phyloP scores from a whole-genome alignment of 2,113 vertebrate genomes.

The Mionectes macconnelli region DNA sequence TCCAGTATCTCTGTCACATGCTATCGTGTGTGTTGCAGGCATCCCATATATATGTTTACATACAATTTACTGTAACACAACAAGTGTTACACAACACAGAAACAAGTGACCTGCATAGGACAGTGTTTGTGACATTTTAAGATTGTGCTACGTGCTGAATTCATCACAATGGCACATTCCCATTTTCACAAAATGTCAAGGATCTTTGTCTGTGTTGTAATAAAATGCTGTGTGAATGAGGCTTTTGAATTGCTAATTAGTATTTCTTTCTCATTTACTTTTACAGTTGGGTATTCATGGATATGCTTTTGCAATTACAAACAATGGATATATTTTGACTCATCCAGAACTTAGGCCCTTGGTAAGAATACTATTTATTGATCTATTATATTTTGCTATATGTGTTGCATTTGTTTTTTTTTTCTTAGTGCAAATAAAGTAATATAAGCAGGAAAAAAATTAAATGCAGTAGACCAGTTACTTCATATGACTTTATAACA shows the following conservation, averaged over 20 bases:
- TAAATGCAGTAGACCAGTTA: background rate
- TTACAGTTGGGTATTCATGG: constrained; percentile 96
- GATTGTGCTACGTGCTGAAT: constrained; percentile 60
- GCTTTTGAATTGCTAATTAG: constrained; percentile 62
- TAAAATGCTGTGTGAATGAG: constrained; percentile 46
- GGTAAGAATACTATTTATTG: constrained; percentile 78
- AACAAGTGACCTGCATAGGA: background rate
- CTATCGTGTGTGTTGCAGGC: background rate
- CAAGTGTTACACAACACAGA: background rate
- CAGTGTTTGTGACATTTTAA: constrained; percentile 57
- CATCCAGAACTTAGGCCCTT: constrained; percentile 95
- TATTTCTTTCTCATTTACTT: constrained; percentile 51
- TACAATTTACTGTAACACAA: background rate
- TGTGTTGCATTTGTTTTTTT: background rate
- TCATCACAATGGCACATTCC: constrained; percentile 18
- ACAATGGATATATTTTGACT: constrained; percentile 98
- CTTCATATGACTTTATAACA: background rate
- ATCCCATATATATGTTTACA: too few relatives aligned
- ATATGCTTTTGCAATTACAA: constrained; percentile 98
- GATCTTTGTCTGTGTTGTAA: constrained; percentile 50
- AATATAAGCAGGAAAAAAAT: background rate
- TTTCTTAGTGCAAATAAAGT: background rate
- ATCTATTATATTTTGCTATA: background rate
- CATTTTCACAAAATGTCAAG: constrained; percentile 61
- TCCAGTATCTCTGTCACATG: background rate